Base-by-base conservation (phyloP, 2,888 invertebrate genomes). In the Coleophora deauratella region DNA sequence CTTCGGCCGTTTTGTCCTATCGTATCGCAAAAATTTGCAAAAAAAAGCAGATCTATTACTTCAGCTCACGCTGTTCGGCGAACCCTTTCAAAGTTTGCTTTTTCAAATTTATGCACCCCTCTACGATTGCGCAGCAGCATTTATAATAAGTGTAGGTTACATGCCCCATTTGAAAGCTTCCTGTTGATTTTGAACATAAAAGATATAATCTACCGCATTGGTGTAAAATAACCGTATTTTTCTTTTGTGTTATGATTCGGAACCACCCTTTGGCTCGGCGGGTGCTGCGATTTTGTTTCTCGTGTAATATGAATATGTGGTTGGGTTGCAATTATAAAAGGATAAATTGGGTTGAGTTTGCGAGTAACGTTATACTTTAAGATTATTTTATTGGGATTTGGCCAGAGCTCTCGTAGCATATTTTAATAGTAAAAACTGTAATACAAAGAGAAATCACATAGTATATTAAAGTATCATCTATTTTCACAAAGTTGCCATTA, bases 141-240 rank as follows among this genome's bases (percentile, higher is more conserved):
- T 79, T 73, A 75, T 76, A 76, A 74, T 80, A 84, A 85, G 82
- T 84, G 76, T 84, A 79, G 82, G 84, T 84, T 85, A 84, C 80
- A 85, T 82, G 82, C 81, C 76, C 81, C 81, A 84, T 85, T 84
- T 81, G 73, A 72, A 81, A 69, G 77, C 73, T 82, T 84, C 84
- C 84, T 82, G 84, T 85, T 82, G 84, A 82, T 81, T 82, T 84
- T 82, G 64, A 75, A 68, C 75, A 81, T 80, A 78, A 82, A 79
- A 77, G 82, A 82, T 84, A 81, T 81, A 81, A 84, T 82, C 82
- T 84, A 82, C 84, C 84, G 66, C 84, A 78, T 61, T 80, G 72
- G 82, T 80, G 82, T 82, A 82, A 84, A 85, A 84, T 82, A 82
- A 80, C 75, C 73, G 76, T 81, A 78, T 75, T 74, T 80, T 79